Evolutionary conservation across 1,140 invertebrate species (phyloP), one percentile per base, ranked within the genome.

Genomic region (Lasaia peninsularis): DNA sequence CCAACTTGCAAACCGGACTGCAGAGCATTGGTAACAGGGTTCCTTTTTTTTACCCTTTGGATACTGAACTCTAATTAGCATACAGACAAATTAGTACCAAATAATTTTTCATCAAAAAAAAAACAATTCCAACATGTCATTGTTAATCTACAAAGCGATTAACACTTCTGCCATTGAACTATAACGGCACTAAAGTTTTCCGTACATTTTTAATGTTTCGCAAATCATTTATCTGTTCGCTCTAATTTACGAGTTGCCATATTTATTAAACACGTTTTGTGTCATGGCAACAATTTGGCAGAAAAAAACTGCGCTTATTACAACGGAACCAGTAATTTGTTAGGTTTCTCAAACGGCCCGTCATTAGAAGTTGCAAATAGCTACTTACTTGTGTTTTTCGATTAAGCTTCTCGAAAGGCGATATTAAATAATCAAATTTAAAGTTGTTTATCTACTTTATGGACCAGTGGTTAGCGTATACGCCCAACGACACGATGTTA

Each of bases 121-220:
- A 44, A 37, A 44, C 37, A 10, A 44, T 18, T 44, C 16, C 11
- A 37, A 37, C 9, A 18, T 11, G 16, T 11, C 40, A 2, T 48
- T 20, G 10, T 44, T 48, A 48, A 18, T 21, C 40, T 48, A 48
- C 10, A 48, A 48, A 48, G 40, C 20, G 11, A 48, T 48, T 48
- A 48, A 18, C 40, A 48, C 18, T 48, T 48, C 40, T 20, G 40
- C 18, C 40, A 48, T 48, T 44, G 40, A 44, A 44, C 40, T 44
- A 18, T 44, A 44, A 44, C 40, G 40, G 40, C 8, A 11, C 18
- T 44, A 5, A 14, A 18, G 37, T 44, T 48, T 48, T 48, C 40
- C 40, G 40, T 20, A 48, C 20, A 20, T 48, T 48, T 48, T 48
- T 20, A 48, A 28, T 28, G 40, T 48, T 48, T 48, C 40, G 40